Conservation (phyloP, 2,113 vertebrate species). For the Sterna hirundo region DNA sequence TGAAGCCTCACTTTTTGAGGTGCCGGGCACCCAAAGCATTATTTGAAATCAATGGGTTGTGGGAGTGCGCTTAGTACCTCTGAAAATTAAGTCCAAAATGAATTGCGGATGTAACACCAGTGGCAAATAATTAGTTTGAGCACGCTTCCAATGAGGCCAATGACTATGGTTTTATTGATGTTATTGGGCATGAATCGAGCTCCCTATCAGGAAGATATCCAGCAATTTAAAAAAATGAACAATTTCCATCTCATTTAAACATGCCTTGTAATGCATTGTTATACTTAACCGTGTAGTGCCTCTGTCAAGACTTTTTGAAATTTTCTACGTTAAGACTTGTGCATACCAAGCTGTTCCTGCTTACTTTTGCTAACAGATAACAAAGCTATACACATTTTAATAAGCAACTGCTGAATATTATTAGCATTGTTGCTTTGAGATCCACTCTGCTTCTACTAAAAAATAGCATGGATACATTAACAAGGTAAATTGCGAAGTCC, state of each 20-base stretch:
- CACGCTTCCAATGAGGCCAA: background rate
- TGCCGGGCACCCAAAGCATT: background rate
- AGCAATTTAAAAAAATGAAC: background rate
- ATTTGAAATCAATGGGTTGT: background rate
- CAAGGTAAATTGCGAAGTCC: background rate
- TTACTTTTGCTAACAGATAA: background rate
- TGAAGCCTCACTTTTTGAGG: background rate
- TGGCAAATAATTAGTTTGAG: background rate
- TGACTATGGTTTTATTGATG: background rate
- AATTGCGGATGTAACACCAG: background rate
- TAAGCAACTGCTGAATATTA: background rate
- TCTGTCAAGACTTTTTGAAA: background rate
- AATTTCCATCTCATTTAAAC: background rate
- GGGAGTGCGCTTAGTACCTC: background rate
- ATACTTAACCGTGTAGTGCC: background rate
- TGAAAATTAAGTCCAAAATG: slow-evolving; percentile 22
- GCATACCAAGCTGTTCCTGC: background rate
- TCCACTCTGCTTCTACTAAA: background rate
- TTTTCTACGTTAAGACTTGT: background rate
- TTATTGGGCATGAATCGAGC: background rate
- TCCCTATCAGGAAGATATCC: background rate
- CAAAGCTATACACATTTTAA: background rate
- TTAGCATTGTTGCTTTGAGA: background rate
- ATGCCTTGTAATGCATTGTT: background rate
- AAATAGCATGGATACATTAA: background rate